Evolutionary conservation across 2,113 vertebrate species (phyloP), one percentile per base, ranked within the genome.

Genomic region (Pachypanchax playfairii): DNA sequence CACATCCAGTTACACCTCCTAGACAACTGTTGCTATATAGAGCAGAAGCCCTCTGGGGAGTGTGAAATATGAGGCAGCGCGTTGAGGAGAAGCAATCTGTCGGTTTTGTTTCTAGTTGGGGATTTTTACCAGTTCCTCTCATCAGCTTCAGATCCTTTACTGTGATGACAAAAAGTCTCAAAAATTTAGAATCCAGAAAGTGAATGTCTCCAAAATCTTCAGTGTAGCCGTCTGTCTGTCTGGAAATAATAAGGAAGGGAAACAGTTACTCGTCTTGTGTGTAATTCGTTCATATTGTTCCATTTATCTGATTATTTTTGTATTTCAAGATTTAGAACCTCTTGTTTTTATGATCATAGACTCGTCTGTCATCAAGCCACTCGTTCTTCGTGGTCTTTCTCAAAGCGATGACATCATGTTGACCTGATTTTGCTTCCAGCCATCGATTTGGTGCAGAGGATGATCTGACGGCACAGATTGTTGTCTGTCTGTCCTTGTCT

Each of bases 161-260:
- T 7, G 10, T 48, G 49, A 52, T 10, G 31, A 60, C 31, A 51
- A 20, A 41, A 38, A 54, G 29, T 58, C 77, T 47, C 14, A 10
- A 11, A 36, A 52, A 35, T 62, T 75, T 61, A 80, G 82, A 77
- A 81, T 77, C 46, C 79, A 70, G 80, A 84, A 83, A 85, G 61
- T 74, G 65, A 57, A 70, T 54, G 13, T 70, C 8, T 79, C 18
- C 12, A n/a, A 39, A 17, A 54, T 28, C 1, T 25, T 20, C 36
- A 4, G 15, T 7, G 36, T 44, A 51, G 60, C 51, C 31, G 12
- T 60, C 46, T 41, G 67, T 55, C 42, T 82, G 75, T 80, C 64
- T 75, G 47, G 41, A 53, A 51, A 21, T 25, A 46, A 79, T 49
- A 75, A 73, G 81, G 75, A 84, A 87, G 68, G 29, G 77, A 82